These are phyloP conservation scores for Takifugu ocellatus DNA, from an alignment of 2,797 vertebrate species.

Conservation along the genomic window DNA sequence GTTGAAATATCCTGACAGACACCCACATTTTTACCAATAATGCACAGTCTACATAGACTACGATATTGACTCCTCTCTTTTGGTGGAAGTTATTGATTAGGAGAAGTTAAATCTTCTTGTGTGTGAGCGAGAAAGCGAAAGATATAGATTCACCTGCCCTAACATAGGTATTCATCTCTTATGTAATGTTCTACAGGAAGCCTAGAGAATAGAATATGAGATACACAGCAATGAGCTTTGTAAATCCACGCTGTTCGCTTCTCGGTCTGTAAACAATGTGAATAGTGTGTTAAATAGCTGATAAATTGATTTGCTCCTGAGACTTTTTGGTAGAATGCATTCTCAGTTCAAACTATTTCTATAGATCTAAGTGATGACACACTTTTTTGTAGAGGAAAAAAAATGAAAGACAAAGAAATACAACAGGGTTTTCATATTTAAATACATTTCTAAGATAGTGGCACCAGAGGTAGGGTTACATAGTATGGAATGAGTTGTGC, in stretches of 20 bases:
- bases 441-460: no score
- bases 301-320: conserved; percentile 16
- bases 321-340: conserved; percentile 21
- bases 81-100: conserved; percentile 54
- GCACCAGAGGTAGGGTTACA: no score
- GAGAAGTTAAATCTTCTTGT: conserved; percentile 35
- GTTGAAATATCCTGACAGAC: conserved; percentile 55
- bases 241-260: conserved; percentile 16
- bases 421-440: neutral
- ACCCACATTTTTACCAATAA: conserved; percentile 64
- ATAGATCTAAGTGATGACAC: neutral
- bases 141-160: conserved; percentile 47
- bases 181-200: conserved; percentile 46
- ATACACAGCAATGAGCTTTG: conserved; percentile 26
- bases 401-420: neutral
- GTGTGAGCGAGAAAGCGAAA: conserved; percentile 3
- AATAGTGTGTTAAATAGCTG: conserved; percentile 30
- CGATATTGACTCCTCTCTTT: conserved; percentile 31
- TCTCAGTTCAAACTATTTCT: conserved; percentile 23
- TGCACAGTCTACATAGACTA: conserved; percentile 32
- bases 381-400: conserved; percentile 8
- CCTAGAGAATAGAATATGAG: conserved; percentile 38
- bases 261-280: conserved; percentile 34
- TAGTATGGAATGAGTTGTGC: no score
- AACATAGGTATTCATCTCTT: conserved; percentile 49